Conservation (phyloP, 2,797 vertebrate genomes). For the Sarcoramphus papa region DNA sequence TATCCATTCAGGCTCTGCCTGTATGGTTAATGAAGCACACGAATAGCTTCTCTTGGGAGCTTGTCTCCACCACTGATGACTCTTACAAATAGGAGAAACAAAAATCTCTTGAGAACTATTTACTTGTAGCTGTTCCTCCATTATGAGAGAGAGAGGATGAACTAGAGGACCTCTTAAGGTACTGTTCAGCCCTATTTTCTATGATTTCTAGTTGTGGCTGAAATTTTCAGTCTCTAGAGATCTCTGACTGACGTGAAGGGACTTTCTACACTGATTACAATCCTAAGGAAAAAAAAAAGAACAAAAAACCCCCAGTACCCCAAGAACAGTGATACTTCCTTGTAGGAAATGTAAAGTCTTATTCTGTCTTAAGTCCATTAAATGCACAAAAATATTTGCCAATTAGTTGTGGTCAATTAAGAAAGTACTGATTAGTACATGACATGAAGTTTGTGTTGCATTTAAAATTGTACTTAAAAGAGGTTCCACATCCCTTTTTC, state of each 20-base stretch:
- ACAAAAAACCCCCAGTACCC: background rate
- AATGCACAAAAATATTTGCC: background rate
- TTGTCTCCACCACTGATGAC: background rate
- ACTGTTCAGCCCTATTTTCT: background rate
- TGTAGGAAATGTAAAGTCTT: background rate
- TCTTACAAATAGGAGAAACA: background rate
- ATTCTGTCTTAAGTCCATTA: background rate
- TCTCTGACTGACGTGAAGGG: background rate
- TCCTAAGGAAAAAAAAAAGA: background rate
- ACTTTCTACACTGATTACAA: conserved; percentile 31
- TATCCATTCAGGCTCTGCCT: background rate
- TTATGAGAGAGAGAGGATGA: background rate
- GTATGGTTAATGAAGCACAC: background rate
- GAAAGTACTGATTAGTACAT: background rate
- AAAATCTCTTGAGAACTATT: background rate
- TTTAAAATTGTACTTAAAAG: background rate
- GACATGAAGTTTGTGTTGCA: background rate
- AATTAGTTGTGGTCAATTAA: background rate
- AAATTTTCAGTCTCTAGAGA: background rate
- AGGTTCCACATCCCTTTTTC: background rate
- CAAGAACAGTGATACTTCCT: background rate
- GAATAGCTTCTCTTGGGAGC: background rate
- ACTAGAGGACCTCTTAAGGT: background rate
- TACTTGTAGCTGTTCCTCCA: background rate
- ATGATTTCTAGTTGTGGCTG: background rate